A percentile compares a stretch with the other conserved stretches of the same genome.
Evolutionary conservation across 2,797 vertebrate species (phyloP).

Genomic region (Limnodromus scolopaceus): DNA sequence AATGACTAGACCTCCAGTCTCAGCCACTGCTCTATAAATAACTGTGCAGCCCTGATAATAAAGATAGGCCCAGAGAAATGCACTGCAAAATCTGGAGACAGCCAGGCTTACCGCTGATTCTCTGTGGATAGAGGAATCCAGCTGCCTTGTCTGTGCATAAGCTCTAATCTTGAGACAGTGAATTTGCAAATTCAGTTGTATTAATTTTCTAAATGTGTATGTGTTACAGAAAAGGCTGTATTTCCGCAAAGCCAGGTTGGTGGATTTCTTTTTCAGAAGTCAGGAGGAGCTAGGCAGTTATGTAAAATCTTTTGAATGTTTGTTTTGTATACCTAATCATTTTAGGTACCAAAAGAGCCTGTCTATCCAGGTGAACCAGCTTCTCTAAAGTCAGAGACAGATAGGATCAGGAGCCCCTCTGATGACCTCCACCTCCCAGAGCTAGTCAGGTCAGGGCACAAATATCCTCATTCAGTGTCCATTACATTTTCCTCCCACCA

Average conservation of each 20-base stretch:
- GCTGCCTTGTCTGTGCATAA: not conserved
- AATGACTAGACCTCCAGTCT: not conserved
- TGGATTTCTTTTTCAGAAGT: not conserved
- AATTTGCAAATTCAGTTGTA: not conserved
- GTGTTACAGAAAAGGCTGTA: not conserved
- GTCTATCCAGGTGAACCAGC: not conserved
- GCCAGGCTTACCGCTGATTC: not conserved
- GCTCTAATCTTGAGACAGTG: not conserved
- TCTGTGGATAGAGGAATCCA: not conserved
- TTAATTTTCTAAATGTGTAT: not conserved
- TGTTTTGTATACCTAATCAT: not conserved
- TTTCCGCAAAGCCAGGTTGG: not conserved
- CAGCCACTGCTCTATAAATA: not conserved
- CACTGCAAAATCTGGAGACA: not conserved
- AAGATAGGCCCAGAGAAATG: not conserved
- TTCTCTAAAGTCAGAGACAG: not conserved
- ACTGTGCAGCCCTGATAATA: not conserved
- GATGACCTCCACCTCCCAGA: not conserved
- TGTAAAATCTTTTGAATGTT: not conserved
- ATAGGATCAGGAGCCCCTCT: not conserved
- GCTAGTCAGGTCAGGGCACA: not conserved
- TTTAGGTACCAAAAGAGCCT: not conserved
- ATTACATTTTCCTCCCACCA: not conserved
- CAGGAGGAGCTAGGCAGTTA: not conserved
- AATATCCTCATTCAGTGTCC: not conserved